Evolutionary conservation across 2,888 invertebrate species (phyloP).

Genomic region (Tachina grossa): DNA sequence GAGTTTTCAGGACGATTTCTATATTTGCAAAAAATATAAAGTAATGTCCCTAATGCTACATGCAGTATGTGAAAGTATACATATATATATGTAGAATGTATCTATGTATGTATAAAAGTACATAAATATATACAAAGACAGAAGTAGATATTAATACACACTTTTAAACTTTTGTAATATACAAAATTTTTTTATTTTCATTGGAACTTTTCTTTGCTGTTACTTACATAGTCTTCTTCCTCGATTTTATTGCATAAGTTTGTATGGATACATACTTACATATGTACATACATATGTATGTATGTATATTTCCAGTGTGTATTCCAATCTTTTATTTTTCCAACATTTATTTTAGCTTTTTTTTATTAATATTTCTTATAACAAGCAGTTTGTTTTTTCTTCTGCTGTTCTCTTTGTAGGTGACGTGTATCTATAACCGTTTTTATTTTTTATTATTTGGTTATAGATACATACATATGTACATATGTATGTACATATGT

Average conservation of each 20-base stretch:
- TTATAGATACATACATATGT: not conserved
- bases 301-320: not conserved
- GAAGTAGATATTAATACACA: constrained; percentile 1
- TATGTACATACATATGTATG: not conserved
- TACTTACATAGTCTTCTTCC: constrained; percentile 8
- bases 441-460: constrained; percentile 23
- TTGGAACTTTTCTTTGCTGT: constrained; percentile 33
- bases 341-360: constrained; percentile 56
- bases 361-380: constrained; percentile 37
- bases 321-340: constrained; percentile 48
- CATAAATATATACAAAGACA: not conserved
- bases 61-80: not conserved
- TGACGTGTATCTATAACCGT: constrained; percentile 70
- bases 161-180: constrained; percentile 54
- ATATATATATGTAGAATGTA: not conserved
- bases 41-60: not conserved
- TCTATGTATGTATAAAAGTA: no score
- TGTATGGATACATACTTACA: not conserved
- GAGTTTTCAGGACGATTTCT: not conserved
- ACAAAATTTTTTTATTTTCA: constrained; percentile 8
- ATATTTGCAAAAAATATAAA: not conserved
- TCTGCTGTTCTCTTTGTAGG: constrained; percentile 57
- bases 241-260: constrained; percentile 8
- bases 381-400: constrained; percentile 35
- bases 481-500: not conserved